Percentiles rank a stretch among this genome's conserved stretches.
Evolutionary conservation across 2,888 invertebrate species (phyloP).

Genomic region (Synergus umbraculus): DNA sequence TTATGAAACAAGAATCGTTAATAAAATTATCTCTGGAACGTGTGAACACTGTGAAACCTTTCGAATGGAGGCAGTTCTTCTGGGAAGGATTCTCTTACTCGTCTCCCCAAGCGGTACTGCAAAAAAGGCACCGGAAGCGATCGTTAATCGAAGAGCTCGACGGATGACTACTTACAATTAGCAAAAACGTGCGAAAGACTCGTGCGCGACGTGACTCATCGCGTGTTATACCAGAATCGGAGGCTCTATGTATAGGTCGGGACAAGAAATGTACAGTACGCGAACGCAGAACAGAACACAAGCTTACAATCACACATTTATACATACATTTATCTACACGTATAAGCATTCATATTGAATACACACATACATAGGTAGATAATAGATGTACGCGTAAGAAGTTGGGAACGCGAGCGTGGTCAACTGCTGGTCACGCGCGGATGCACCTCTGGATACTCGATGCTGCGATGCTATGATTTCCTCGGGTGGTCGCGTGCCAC

Average conservation of each 20-base stretch:
- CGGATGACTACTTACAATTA: constrained; percentile 52
- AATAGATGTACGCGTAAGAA: constrained; percentile 24
- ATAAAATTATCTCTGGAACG: background rate
- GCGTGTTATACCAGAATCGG: constrained; percentile 46
- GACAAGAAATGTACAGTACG: constrained; percentile 6
- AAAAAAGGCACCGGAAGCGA: constrained; percentile 62
- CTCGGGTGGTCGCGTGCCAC: constrained; percentile 30
- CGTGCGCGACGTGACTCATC: constrained; percentile 58
- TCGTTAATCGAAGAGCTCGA: constrained; percentile 66
- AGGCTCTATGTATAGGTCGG: constrained; percentile 4
- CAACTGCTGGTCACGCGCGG: constrained; percentile 27
- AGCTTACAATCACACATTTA: no score
- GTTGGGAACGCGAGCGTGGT: constrained; percentile 14
- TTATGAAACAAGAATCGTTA: no score
- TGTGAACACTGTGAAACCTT: background rate
- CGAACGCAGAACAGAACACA: background rate
- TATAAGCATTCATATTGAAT: no score
- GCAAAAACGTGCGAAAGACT: constrained; percentile 70
- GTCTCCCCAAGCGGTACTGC: constrained; percentile 40
- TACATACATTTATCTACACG: no score
- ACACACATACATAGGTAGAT: constrained; percentile 12
- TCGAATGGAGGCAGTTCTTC: background rate
- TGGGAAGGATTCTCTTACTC: background rate
- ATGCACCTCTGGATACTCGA: constrained; percentile 29
- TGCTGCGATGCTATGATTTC: constrained; percentile 26